These are phyloP conservation scores for Sebastiscus albofasciatus DNA, from an alignment of 2,797 vertebrate genomes.

Conservation along the genomic window DNA sequence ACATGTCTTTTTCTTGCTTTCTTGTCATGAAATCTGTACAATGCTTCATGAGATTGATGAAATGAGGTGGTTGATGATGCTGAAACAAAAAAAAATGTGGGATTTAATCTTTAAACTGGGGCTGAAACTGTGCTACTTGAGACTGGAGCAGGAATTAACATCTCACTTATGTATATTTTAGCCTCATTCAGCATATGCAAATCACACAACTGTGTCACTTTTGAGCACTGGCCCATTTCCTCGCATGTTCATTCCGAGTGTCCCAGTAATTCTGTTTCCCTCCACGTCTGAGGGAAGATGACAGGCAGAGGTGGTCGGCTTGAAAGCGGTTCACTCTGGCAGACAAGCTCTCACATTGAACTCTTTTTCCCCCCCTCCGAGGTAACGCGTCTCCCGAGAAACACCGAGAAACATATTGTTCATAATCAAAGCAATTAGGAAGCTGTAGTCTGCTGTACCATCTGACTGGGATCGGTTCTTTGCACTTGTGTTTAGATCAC, in stretches of 20 bases:
- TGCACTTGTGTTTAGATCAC: conserved; percentile 54
- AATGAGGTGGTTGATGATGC: neutral
- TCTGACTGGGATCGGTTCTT: conserved; percentile 39
- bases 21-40: neutral
- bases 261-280: conserved; percentile 67
- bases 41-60: neutral
- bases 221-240: conserved; percentile 60
- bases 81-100: neutral
- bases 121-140: conserved; percentile 25
- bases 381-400: conserved; percentile 31
- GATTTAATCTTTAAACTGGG: conserved; percentile 19
- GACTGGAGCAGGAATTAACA: conserved; percentile 20
- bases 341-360: conserved; percentile 44
- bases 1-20: neutral
- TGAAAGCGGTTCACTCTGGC: conserved; percentile 53
- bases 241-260: conserved; percentile 49
- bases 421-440: conserved; percentile 58
- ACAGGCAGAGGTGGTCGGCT: conserved; percentile 56
- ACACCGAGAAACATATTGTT: conserved; percentile 46
- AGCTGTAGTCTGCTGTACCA: conserved; percentile 41
- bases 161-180: conserved; percentile 48
- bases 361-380: conserved; percentile 11
- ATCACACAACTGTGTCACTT: conserved; percentile 53
- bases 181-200: conserved; percentile 58
- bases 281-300: conserved; percentile 53